Percentiles rank a stretch among this genome's conserved stretches.
phyloP scores from a whole-genome alignment of 37 sponge, comb jelly and placozoan species.

The Petrosia ficiformis region DNA sequence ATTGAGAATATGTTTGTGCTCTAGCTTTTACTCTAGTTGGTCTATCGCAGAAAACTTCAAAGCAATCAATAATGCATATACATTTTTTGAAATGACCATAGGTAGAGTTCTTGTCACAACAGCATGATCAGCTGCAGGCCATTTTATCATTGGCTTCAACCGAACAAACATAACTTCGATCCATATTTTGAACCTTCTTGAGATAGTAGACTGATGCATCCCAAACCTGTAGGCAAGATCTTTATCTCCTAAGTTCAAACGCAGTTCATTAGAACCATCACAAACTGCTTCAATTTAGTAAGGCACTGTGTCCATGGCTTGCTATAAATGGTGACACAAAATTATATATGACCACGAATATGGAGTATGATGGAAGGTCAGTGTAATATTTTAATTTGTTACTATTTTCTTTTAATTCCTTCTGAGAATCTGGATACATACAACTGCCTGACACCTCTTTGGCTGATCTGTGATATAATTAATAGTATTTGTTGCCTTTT shows the following conservation, averaged over 20 bases:
- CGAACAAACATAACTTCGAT: slow-evolving; percentile 20
- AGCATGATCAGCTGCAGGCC: slow-evolving; percentile 27
- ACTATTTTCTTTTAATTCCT: too few relatives aligned
- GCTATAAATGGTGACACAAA: slow-evolving; percentile 6
- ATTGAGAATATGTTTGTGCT: slow-evolving; percentile 29
- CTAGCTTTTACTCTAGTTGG: slow-evolving; percentile 20
- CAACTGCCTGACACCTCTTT: too few relatives aligned
- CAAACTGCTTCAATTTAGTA: too few relatives aligned
- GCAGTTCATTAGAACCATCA: too few relatives aligned
- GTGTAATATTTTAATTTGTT: too few relatives aligned
- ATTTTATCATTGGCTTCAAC: slow-evolving; percentile 22
- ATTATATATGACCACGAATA: slow-evolving; percentile 8
- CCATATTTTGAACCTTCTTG: slow-evolving; percentile 33
- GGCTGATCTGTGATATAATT: too few relatives aligned
- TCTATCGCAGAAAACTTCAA: slow-evolving; percentile 42
- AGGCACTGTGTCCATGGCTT: neutral
- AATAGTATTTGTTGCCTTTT: too few relatives aligned
- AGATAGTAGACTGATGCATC: slow-evolving; percentile 16
- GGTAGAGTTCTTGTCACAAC: slow-evolving; percentile 24
- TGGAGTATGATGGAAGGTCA: slow-evolving; percentile 16
- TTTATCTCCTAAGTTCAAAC: slow-evolving; percentile 24
- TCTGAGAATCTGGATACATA: too few relatives aligned
- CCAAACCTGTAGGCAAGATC: slow-evolving; percentile 12
- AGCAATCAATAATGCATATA: slow-evolving; percentile 23
- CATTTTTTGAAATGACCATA: neutral